Conservation (phyloP, 2,888 invertebrate species). For the Drosophila demipolita region DNA sequence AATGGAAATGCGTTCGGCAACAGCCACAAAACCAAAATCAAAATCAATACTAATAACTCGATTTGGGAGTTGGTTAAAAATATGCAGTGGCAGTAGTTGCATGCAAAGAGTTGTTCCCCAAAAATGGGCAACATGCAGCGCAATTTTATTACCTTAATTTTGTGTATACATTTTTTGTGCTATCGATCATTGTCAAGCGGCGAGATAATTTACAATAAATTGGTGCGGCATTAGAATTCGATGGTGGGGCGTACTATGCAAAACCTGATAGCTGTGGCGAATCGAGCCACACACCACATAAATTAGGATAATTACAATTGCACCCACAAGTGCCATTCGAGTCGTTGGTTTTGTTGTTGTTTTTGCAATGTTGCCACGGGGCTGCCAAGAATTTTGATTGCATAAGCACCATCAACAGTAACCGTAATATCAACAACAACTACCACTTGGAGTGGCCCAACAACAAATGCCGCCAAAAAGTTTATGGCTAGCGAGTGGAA, state of each 20-base stretch:
- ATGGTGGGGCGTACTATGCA: conserved; percentile 39
- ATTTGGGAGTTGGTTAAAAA: conserved; percentile 11
- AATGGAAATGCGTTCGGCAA: conserved; percentile 38
- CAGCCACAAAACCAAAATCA: conserved; percentile 9
- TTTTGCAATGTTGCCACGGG: conserved; percentile 37
- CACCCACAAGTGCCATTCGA: conserved; percentile 80
- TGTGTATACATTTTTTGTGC: conserved; percentile 66
- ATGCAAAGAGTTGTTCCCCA: conserved; percentile 2
- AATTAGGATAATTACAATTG: conserved; percentile 82
- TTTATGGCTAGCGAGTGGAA: conserved; percentile 68
- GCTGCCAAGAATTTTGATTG: conserved; percentile 76
- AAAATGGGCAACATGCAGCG: conserved; percentile 35
- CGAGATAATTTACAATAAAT: conserved; percentile 77
- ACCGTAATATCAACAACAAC: conserved; percentile 16
- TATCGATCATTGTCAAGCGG: conserved; percentile 77
- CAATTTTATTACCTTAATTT: conserved; percentile 54
- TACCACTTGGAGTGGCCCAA: conserved; percentile 50
- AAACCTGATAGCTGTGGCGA: conserved; percentile 19
- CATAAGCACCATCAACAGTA: conserved; percentile 64
- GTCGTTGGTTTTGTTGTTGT: conserved; percentile 15
- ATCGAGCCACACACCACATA: conserved; percentile 64
- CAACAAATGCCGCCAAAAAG: conserved; percentile 52
- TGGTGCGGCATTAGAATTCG: conserved; percentile 68
- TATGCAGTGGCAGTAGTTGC: conserved; percentile 7
- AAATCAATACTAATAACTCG: conserved; percentile 1